These are phyloP conservation scores for Silurus aristotelis DNA, from an alignment of 2,797 vertebrate species.

Conservation along the genomic window DNA sequence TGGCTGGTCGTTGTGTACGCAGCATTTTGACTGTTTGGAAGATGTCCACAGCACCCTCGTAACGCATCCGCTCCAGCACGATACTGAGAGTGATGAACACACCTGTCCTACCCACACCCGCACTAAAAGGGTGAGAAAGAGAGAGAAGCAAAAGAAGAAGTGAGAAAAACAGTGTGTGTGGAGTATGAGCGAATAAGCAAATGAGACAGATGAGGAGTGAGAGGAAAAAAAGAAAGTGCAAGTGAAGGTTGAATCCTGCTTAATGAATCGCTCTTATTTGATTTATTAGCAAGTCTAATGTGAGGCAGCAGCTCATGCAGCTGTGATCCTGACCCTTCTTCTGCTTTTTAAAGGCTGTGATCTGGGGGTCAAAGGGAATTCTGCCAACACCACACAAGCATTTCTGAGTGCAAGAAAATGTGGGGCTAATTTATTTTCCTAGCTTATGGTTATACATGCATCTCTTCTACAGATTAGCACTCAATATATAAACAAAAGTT, in stretches of 20 bases:
- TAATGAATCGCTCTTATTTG: slow-evolving; percentile 38
- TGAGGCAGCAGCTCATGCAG: slow-evolving; percentile 7
- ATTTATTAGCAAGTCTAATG: slow-evolving; percentile 31
- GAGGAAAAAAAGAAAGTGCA: not conserved
- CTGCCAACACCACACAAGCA: not conserved
- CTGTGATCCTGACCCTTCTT: not conserved
- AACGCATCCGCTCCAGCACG: slow-evolving; percentile 96
- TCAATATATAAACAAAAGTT: not conserved
- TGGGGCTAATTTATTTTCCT: not conserved
- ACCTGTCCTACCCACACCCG: slow-evolving; percentile 93
- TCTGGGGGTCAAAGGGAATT: not conserved
- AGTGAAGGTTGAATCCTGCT: slow-evolving; percentile 14
- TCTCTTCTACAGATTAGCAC: too few relatives aligned
- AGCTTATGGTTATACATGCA: not conserved
- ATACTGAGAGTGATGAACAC: slow-evolving; percentile 98
- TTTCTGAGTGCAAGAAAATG: not conserved
- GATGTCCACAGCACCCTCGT: slow-evolving; percentile 96
- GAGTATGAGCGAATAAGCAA: not conserved
- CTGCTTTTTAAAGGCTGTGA: not conserved
- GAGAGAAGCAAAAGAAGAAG: not conserved
- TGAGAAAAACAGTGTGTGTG: not conserved
- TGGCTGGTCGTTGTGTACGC: slow-evolving; percentile 94
- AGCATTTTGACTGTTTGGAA: slow-evolving; percentile 99
- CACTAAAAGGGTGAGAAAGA: slow-evolving; percentile 67
- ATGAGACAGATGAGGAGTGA: slow-evolving; percentile 1